A percentile compares a stretch with the other conserved stretches of the same genome.
phyloP scores from a whole-genome alignment of 2,888 invertebrate species.

The Altica lythri region DNA sequence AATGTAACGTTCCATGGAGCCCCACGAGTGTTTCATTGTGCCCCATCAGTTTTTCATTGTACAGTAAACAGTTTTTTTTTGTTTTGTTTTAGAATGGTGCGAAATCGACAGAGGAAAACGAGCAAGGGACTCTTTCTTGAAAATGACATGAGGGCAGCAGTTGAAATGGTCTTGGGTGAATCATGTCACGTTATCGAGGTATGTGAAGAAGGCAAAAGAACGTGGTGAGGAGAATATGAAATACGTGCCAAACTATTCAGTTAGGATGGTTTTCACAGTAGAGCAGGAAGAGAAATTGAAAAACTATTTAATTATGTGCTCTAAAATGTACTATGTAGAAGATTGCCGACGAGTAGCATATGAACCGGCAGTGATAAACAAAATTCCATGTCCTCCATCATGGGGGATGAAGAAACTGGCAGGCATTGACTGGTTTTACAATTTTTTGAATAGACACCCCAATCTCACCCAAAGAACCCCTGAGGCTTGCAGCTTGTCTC shows the following conservation, averaged over 20 bases:
- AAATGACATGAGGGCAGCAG: not conserved
- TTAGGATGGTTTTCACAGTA: constrained; percentile 5
- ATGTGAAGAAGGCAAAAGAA: not conserved
- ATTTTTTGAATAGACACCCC: not conserved
- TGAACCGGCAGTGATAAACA: constrained; percentile 2
- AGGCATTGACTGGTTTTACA: not conserved
- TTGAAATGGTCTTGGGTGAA: not conserved
- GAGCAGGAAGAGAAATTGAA: constrained; percentile 1
- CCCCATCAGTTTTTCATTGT: not conserved
- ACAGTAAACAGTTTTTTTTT: too few species aligned
- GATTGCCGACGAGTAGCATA: not conserved
- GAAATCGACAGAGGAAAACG: not conserved
- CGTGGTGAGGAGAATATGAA: not conserved
- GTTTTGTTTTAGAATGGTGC: too few species aligned
- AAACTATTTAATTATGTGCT: not conserved
- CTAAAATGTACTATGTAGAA: constrained; percentile 3
- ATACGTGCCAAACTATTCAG: not conserved
- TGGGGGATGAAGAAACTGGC: not conserved
- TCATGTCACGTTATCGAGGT: not conserved
- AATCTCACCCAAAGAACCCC: constrained; percentile 42
- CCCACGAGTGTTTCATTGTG: not conserved
- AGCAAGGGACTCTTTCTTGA: not conserved
- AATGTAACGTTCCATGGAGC: too few species aligned
- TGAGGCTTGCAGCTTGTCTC: constrained; percentile 16
- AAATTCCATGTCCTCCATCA: constrained; percentile 1